These are phyloP conservation scores for Amiota communis DNA, from an alignment of 2,888 invertebrate genomes.

Conservation along the genomic window DNA sequence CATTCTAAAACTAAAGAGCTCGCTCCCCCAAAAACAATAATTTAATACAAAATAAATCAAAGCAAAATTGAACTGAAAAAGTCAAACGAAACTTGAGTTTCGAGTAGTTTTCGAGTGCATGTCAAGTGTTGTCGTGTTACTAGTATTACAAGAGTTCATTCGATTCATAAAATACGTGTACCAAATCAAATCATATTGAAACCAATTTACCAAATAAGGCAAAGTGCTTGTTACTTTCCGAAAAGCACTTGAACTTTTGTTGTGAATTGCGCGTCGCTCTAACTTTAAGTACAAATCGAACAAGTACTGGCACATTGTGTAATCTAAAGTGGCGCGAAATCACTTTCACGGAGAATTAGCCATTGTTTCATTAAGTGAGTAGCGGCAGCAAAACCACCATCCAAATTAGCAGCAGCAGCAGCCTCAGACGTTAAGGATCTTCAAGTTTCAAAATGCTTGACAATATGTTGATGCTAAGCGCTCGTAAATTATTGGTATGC, in stretches of 20 bases:
- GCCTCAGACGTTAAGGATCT: conserved; percentile 16
- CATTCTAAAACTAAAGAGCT: no score
- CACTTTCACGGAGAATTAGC: neutral
- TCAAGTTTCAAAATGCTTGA: conserved; percentile 32
- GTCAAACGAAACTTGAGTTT: no score
- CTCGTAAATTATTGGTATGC: conserved; percentile 61
- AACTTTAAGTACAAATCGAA: conserved; percentile 35
- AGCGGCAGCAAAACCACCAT: neutral
- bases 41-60: no score
- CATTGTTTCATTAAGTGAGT: conserved; percentile 3
- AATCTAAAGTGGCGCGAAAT: conserved; percentile 1
- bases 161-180: no score
- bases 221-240: conserved; percentile 1
- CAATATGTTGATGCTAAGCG: conserved; percentile 56
- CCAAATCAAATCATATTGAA: no score
- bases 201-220: conserved; percentile 24
- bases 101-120: no score
- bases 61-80: no score
- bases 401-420: conserved; percentile 38
- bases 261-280: neutral
- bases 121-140: no score
- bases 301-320: neutral
- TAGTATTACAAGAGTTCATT: no score
- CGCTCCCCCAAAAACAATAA: no score
- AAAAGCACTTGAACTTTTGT: conserved; percentile 21